phyloP scores from a whole-genome alignment of 2,888 invertebrate genomes.

The Amphipoea lucens region DNA sequence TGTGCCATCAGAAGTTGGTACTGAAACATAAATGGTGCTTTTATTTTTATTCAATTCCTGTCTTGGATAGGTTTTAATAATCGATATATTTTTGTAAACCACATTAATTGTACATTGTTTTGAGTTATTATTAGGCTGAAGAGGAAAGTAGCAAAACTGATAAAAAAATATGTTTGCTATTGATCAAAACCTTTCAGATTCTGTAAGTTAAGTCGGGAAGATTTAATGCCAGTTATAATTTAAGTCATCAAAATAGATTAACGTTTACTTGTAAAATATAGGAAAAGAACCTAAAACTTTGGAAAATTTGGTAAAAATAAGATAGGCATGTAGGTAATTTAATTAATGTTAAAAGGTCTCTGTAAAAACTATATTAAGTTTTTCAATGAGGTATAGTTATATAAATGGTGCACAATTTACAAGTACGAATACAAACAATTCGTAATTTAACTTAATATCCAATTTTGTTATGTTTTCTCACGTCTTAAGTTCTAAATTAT shows the following conservation, averaged over 20 bases:
- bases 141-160: too few relatives aligned
- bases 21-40: constrained; percentile 65
- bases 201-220: background rate
- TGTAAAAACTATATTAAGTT: background rate
- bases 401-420: background rate
- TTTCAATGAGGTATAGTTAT: background rate
- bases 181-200: background rate
- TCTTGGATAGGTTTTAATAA: background rate
- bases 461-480: background rate
- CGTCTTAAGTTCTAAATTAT: background rate
- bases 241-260: background rate
- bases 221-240: background rate
- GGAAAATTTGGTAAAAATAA: background rate
- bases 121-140: too few relatives aligned
- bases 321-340: background rate
- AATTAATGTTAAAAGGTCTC: background rate
- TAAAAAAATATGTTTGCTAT: background rate
- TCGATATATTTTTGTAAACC: background rate
- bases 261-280: background rate
- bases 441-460: background rate
- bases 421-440: background rate
- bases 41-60: background rate
- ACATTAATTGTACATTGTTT: too few relatives aligned
- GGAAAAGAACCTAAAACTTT: background rate
- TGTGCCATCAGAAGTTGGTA: constrained; percentile 84